Evolutionary conservation across 2,797 vertebrate species (phyloP), one percentile per base, ranked within the genome.

Genomic region (Gymnoscopelus microlampas): DNA sequence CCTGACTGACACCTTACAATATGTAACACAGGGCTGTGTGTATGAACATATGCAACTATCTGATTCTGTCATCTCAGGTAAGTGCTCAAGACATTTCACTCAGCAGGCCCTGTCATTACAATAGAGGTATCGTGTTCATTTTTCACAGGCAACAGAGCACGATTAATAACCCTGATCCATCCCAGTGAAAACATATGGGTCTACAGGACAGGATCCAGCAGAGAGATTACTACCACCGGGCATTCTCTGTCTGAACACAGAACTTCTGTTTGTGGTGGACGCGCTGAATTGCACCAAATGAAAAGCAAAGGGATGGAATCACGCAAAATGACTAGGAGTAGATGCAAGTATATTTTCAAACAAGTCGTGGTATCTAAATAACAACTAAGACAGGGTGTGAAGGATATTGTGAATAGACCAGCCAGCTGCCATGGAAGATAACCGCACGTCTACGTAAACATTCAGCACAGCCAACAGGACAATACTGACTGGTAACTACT

Each of bases 161-260:
- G 48, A 83, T 89, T 76, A 86, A 86, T 83, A 84, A 75, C 63
- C 69, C 29, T 67, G 70, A 83, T 75, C 60, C 64, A 72, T 75
- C 60, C 66, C 78, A 87, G 73, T 80, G 53, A 83, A 87, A 80
- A 77, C 85, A 79, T 72, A 81, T 81, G 85, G 35, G 54, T 49
- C 66, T 59, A n/a, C 59, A 82, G 74, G 78, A 87, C 35, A 5
- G 44, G 53, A 73, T 85, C 83, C 86, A 89, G 71, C 68, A 69
- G 58, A 76, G 14, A 80, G 76, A 87, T 87, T 70, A 78, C 70
- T 79, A 84, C 78, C 83, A 87, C 76, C 71, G 66, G 77, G 63
- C 73, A 58, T 39, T 68, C 54, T 76, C 63, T 71, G 79, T 67
- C 67, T 69, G 69, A 77, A 54, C 53, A 19, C 53, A 44, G 56